These are phyloP conservation scores for Timandra comae DNA, from an alignment of 2,888 invertebrate genomes.

Conservation along the genomic window DNA sequence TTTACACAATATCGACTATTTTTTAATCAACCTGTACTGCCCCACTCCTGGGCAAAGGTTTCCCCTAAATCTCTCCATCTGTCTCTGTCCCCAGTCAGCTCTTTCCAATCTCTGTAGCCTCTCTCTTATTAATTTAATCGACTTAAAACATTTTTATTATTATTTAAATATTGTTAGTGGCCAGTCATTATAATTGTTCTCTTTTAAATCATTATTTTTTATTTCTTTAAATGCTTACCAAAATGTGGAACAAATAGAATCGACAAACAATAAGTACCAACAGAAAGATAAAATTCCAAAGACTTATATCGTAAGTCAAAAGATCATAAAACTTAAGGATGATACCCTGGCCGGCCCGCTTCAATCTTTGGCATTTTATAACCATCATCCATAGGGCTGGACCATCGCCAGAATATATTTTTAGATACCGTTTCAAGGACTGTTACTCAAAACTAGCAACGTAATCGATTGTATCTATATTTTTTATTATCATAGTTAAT, in stretches of 20 bases:
- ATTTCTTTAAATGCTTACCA: background rate
- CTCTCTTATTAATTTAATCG: too few relatives aligned
- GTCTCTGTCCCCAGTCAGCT: too few relatives aligned
- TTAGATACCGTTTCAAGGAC: conserved; percentile 42
- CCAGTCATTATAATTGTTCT: too few relatives aligned
- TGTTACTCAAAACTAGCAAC: conserved; percentile 32
- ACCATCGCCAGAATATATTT: conserved; percentile 36
- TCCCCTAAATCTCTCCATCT: too few relatives aligned
- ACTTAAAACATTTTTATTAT: conserved; percentile 19
- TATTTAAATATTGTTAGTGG: too few relatives aligned
- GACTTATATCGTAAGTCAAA: too few relatives aligned
- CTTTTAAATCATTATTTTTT: background rate
- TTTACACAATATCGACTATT: too few relatives aligned
- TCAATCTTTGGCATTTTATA: conserved; percentile 42
- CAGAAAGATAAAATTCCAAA: too few relatives aligned
- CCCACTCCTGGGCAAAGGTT: too few relatives aligned
- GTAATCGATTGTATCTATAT: conserved; percentile 16
- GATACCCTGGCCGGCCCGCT: conserved; percentile 32
- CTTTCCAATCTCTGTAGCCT: too few relatives aligned
- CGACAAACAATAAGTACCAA: background rate
- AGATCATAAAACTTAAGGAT: too few relatives aligned
- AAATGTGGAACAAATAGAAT: background rate
- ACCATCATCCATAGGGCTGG: conserved; percentile 37
- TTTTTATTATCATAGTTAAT: conserved; percentile 1
- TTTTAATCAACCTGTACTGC: too few relatives aligned